phyloP scores from a whole-genome alignment of 2,888 invertebrate species.

The Gasteruption jaculator region DNA sequence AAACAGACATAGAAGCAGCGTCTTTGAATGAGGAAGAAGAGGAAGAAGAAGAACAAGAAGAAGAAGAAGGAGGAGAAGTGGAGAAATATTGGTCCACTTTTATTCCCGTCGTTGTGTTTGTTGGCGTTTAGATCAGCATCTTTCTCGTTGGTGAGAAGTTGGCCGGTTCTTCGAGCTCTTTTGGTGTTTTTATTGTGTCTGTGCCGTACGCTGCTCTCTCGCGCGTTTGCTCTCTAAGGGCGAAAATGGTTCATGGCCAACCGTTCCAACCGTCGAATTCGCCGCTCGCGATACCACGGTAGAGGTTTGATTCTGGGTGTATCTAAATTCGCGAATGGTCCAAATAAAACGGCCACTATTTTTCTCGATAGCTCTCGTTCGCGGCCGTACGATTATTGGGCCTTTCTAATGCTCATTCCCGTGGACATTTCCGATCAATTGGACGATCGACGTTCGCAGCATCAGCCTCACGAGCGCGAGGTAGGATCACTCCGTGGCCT shows the following conservation, averaged over 20 bases:
- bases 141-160: slow-evolving; percentile 31
- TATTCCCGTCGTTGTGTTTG: slow-evolving; percentile 12
- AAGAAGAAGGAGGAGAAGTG: slow-evolving; percentile 18
- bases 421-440: no score
- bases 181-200: slow-evolving; percentile 46
- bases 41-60: slow-evolving; percentile 19
- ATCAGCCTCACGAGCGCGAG: no score
- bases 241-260: slow-evolving; percentile 47
- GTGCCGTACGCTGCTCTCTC: slow-evolving; percentile 33
- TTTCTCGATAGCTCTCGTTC: no score
- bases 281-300: no score
- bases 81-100: slow-evolving; percentile 28
- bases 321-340: no score
- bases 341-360: no score
- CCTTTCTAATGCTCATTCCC: no score
- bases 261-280: slow-evolving; percentile 29
- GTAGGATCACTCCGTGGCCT: no score
- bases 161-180: slow-evolving; percentile 29
- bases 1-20: no score
- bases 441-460: no score
- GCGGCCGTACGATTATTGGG: no score
- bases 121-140: slow-evolving; percentile 15
- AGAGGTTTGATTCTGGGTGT: no score
- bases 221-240: slow-evolving; percentile 31
- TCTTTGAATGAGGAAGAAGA: slow-evolving; percentile 4